These are phyloP conservation scores for Nephotettix cincticeps DNA, from an alignment of 1,140 invertebrate species.

Conservation along the genomic window DNA sequence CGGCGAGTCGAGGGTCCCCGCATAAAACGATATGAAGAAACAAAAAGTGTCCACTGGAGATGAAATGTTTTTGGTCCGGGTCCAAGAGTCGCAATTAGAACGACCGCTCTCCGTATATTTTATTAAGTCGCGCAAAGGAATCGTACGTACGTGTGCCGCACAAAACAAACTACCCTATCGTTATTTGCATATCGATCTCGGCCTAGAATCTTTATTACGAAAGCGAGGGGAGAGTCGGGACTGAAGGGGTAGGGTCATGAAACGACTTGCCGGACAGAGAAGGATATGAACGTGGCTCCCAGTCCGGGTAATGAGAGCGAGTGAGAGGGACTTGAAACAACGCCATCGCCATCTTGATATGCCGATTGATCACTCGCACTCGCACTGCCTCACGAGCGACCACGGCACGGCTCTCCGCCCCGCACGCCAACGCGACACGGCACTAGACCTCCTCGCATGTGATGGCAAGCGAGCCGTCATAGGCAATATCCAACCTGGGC, in stretches of 20 bases:
- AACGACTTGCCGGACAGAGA: constrained; percentile 27
- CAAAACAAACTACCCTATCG: constrained; percentile 38
- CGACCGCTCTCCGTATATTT: constrained; percentile 3
- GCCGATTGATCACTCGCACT: too few species aligned
- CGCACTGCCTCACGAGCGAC: too few species aligned
- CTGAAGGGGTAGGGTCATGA: constrained; percentile 27
- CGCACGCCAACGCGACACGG: too few species aligned
- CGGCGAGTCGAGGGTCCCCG: neutral
- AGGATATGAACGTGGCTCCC: constrained; percentile 25
- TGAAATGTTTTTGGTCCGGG: constrained; percentile 19
- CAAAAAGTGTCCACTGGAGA: constrained; percentile 21
- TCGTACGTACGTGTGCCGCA: constrained; percentile 27
- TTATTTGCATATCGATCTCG: constrained; percentile 40
- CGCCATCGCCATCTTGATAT: neutral
- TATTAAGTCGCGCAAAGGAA: constrained; percentile 20
- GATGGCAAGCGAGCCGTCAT: too few species aligned
- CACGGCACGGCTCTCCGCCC: too few species aligned
- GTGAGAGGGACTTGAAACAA: constrained; percentile 17
- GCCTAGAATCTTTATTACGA: constrained; percentile 37
- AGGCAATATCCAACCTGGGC: too few species aligned
- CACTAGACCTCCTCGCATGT: too few species aligned
- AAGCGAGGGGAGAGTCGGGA: constrained; percentile 24
- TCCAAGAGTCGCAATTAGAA: constrained; percentile 16
- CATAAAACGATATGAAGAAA: constrained; percentile 21
- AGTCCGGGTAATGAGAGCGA: constrained; percentile 1